A percentile compares a stretch with the other conserved stretches of the same genome.
Conservation (phyloP, 2,113 vertebrate species). For the Chloroceryle aenea region DNA sequence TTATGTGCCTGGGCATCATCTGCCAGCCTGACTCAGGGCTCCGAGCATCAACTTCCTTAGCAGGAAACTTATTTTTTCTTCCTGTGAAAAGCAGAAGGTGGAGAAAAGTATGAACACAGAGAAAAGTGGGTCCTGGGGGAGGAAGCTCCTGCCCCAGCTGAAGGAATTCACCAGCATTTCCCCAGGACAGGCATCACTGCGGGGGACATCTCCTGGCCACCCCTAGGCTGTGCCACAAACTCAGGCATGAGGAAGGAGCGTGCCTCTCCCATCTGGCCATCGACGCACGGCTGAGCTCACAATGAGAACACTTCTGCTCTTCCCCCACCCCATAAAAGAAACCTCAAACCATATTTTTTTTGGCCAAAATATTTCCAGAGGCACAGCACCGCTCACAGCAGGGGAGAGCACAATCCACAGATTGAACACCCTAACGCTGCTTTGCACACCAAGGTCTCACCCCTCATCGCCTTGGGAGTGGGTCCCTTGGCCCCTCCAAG, state of each 20-base stretch:
- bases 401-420: fast-evolving
- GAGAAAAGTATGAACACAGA: background rate
- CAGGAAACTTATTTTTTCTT: constrained; percentile 57
- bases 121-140: fast-evolving
- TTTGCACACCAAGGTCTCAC: background rate
- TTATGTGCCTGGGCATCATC: background rate
- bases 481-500: fast-evolving
- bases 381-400: fast-evolving
- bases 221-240: background rate
- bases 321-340: no score
- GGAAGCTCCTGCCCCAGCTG: background rate
- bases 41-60: background rate
- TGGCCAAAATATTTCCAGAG: background rate
- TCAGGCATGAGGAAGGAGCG: fast-evolving
- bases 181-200: fast-evolving
- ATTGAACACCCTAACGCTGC: fast-evolving
- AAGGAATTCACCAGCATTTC: background rate
- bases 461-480: fast-evolving
- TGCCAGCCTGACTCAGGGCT: fast-evolving
- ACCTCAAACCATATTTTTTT: no score
- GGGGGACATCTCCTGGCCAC: fast-evolving
- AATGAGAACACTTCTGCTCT: no score
- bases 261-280: background rate
- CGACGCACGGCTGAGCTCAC: background rate
- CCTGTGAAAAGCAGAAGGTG: constrained; percentile 53